Evolutionary conservation across 2,888 invertebrate species (phyloP), one percentile per base, ranked within the genome.

Genomic region (Exephanes ischioxanthus): DNA sequence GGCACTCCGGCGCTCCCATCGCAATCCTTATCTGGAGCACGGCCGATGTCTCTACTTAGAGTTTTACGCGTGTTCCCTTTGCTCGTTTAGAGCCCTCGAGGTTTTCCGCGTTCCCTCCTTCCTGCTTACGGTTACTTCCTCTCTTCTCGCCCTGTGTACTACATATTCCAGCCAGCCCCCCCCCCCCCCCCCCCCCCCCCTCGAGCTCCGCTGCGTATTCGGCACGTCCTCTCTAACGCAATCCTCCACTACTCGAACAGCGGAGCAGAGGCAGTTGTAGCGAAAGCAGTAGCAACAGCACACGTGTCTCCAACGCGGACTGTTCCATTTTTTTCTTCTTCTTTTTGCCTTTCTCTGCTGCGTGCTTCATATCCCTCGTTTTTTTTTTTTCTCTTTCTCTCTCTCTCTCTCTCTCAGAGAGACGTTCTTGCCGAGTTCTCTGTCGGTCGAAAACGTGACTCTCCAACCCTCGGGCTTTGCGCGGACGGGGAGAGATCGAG

Each of bases 391-490:
- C 22, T 9, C 26, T 55, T 3, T 22, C 5, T 55, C 22, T 58
- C 22, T 58, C 14, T 9, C 11, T 58, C 26, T 11, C 22, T 58
- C 58, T 58, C 11, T 58, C 26, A 63, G 41, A 41, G 45, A 41
- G 26, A 55, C 45, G 61, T 84, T 79, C 68, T 79, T 73, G 70
- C 67, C 72, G 76, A 75, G 55, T 81, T 55, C 53, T 66, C 80
- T 61, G 66, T 55, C 45, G 71, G 55, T 66, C 85, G 73, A 84
- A 89, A 88, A 89, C 89, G 88, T 89, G 88, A 88, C 89, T 88
- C 76, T 77, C 66, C 66, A 70, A 82, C 26, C 55, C 58, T 61
- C 67, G 48, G 33, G 67, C 67, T 61, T 37, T 55, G 30, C 53
- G 70, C 33, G 48, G 63, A 41, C 71, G 48, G 63, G 14, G 63